Percentiles rank a stretch among this genome's conserved stretches.
Evolutionary conservation across 1,140 invertebrate species (phyloP).

Genomic region (Drosophila prosaltans): DNA sequence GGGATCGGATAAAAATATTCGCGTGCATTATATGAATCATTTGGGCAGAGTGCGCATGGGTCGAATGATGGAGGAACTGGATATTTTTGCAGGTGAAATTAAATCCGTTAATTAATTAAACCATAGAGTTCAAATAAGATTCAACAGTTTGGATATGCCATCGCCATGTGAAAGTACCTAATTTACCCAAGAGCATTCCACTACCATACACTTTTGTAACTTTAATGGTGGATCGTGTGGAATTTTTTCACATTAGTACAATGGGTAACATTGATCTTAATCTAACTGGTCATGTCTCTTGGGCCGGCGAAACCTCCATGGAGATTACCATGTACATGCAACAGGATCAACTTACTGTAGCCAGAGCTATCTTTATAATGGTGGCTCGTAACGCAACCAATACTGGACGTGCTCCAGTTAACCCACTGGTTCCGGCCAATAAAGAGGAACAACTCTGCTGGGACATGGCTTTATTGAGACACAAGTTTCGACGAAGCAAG

Average conservation of each 20-base stretch:
- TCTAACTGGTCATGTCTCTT: conserved; percentile 89
- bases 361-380: conserved; percentile 88
- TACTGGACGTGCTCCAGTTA: conserved; percentile 85
- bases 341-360: conserved; percentile 80
- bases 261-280: conserved; percentile 86
- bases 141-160: conserved; percentile 86
- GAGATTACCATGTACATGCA: conserved; percentile 89
- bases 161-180: conserved; percentile 87
- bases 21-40: conserved; percentile 88
- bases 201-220: conserved; percentile 89
- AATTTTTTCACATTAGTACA: conserved; percentile 63
- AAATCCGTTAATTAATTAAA: not conserved
- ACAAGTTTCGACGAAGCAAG: conserved; percentile 81
- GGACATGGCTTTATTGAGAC: conserved; percentile 84
- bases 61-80: conserved; percentile 91
- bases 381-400: conserved; percentile 88
- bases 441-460: conserved; percentile 86
- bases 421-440: conserved; percentile 86
- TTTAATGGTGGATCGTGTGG: conserved; percentile 88
- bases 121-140: not conserved
- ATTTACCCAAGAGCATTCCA: conserved; percentile 82
- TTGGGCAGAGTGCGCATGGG: conserved; percentile 87
- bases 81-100: conserved; percentile 88
- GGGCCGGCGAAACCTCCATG: conserved; percentile 88
- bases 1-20: conserved; percentile 84